Evolutionary conservation across 2,113 vertebrate genomes (phyloP).

Genomic region (Procavia capensis): DNA sequence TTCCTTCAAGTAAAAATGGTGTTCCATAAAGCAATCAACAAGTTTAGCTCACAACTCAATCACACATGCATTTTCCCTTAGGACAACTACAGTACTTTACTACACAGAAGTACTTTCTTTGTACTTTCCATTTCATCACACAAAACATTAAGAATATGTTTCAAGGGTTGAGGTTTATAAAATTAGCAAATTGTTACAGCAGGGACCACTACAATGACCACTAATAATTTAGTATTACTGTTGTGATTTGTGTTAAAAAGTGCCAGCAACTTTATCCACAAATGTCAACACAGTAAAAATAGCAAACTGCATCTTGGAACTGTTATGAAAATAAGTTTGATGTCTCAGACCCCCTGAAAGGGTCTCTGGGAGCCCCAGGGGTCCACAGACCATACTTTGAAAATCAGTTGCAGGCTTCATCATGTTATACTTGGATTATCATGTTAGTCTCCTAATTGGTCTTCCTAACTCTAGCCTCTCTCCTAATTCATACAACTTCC

Average conservation of each 20-base stretch:
- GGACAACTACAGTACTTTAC: not conserved
- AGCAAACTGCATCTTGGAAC: too few species aligned
- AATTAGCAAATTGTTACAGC: not conserved
- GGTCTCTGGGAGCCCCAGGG: too few species aligned
- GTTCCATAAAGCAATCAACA: not conserved
- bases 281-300: too few species aligned
- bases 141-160: not conserved
- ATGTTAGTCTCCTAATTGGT: not conserved
- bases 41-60: not conserved
- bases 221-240: not conserved
- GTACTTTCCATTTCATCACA: slow-evolving; percentile 51
- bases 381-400: not conserved
- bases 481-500: slow-evolving; percentile 12
- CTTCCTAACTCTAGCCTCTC: not conserved
- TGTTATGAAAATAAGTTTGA: too few species aligned
- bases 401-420: not conserved
- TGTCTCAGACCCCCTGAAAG: too few species aligned
- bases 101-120: slow-evolving; percentile 10
- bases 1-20: too few species aligned
- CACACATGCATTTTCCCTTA: not conserved
- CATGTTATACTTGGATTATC: slow-evolving; percentile 13
- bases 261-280: too few species aligned
- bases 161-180: slow-evolving; percentile 44
- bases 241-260: not conserved
- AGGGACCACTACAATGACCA: slow-evolving; percentile 15